Evolutionary conservation across 2,797 vertebrate genomes (phyloP), one percentile per base, ranked within the genome.

Genomic region (Melanotaenia boesemani): DNA sequence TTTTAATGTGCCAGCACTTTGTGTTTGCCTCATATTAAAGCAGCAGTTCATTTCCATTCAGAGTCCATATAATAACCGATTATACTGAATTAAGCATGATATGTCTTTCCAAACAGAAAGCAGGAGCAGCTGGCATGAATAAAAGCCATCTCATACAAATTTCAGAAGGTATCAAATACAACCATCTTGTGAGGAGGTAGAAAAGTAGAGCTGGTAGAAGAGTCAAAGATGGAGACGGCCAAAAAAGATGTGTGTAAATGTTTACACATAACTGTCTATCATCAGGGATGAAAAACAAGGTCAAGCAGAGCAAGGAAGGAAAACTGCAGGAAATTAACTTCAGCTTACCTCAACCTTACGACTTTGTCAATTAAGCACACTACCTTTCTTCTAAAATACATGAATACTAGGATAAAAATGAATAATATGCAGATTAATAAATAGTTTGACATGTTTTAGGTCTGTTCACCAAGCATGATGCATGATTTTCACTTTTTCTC

Each of bases 81-180:
- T 39, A 81, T 74, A 44, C 64, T 86, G 61, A 84, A 77, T 78
- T 76, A 72, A 70, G 58, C 60, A 80, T 74, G 55, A 60, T 22
- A 44, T n/a, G 7, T 58, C 22, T 78, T 74, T 66, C 55, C 6
- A 55, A 72, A 72, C 52, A 55, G 61, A 37, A 74, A 46, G 52
- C 62, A 61, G 61, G 71, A 77, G 65, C 69, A 72, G 72, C 62
- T 83, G 48, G 28, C 48, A 81, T 82, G 52, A 79, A 84, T 81
- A 67, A 76, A 70, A 70, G 48, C 83, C 59, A 62, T 26, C 60
- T 77, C 61, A 79, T 66, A 52, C 67, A 63, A 60, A 15, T 62
- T 72, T 80, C 18, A 80, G 11, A 50, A 6, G 30, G 20, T 44
- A 74, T 76, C 61, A 74, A 74, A 52, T 39, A 68, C 54, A 74